Base-by-base conservation (phyloP, 1,140 invertebrate species). In the Conus betulinus region DNA sequence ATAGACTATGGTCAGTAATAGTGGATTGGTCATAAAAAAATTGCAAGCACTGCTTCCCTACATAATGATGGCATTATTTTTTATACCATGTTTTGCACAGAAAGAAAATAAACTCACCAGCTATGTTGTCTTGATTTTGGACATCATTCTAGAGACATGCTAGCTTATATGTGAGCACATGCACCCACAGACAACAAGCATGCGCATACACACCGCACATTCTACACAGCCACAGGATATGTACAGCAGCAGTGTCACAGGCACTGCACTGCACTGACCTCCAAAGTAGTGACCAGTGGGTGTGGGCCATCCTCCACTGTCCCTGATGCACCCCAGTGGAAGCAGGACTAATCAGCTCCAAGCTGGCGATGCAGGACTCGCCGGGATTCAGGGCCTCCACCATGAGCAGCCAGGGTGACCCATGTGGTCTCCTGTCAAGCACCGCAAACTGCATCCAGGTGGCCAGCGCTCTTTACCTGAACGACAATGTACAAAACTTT, bases 221-320 rank as follows among this genome's bases (percentile, higher is more conserved):
- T 11, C 27, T 52, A 55, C 25, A 71, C n/a, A 53, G 39, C 39
- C 39, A 39, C 39, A 39, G 39, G 39, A 39, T 39, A 39, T 39
- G 39, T 39, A 23, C 39, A 39, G 39, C 39, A 39, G 39, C 39
- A 39, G 39, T 39, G 39, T 63, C 60, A 63, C 60, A 63, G 60
- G 60, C 10, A 63, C 60, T 63, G 60, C 11, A 63, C 10, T n/a
- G 60, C 17, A 63, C 88, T 95, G 95, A 97, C 97, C 97, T 95
- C 98, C 98, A 96, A 98, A 98, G 94, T 97, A 97, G 88, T 97
- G 96, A 87, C 98, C 98, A 90, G 96, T 97, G 51, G 97, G 95
- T 82, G 97, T 98, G 92, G n/a, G 96, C 97, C 96, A 98, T 96
- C 89, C 97, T 96, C 97, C 98, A 98, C 95, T 97, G 97, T 94